Conservation (phyloP, 2,797 vertebrate species). For the Poecilia wingei region DNA sequence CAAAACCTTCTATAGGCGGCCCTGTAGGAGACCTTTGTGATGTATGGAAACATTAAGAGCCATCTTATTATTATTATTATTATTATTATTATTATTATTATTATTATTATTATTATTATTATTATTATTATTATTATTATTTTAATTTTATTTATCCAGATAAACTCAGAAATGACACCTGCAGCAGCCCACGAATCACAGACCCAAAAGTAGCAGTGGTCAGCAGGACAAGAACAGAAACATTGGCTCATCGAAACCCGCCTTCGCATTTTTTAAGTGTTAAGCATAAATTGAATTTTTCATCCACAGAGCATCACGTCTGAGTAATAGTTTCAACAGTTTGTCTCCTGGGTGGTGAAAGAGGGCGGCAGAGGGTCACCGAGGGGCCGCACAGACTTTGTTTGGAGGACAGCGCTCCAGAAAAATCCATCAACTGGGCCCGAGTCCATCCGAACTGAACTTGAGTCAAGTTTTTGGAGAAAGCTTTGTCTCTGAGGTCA, state of each 20-base stretch:
- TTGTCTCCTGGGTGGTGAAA: conserved; percentile 26
- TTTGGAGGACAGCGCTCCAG: conserved; percentile 66
- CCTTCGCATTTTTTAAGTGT: conserved; percentile 17
- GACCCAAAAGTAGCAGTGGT: not conserved
- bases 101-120: not conserved
- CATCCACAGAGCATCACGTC: conserved; percentile 19
- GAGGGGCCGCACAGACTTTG: conserved; percentile 66
- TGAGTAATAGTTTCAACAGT: conserved; percentile 43
- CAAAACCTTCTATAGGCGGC: not conserved
- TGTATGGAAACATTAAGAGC: not conserved
- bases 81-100: not conserved
- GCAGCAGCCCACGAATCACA: not conserved
- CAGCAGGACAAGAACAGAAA: not conserved
- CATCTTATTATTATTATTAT: not conserved
- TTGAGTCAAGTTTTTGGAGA: conserved; percentile 4
- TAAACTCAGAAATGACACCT: not conserved
- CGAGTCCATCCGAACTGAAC: conserved; percentile 57
- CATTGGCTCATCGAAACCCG: not conserved
- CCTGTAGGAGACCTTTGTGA: not conserved
- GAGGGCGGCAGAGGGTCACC: conserved; percentile 65
- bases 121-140: not conserved
- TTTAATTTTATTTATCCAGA: not conserved
- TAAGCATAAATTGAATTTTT: conserved; percentile 9
- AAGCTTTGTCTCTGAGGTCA: conserved; percentile 40
- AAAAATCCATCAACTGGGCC: conserved; percentile 66